These are phyloP conservation scores for Amiota minor DNA, from an alignment of 2,888 invertebrate genomes.

Conservation along the genomic window DNA sequence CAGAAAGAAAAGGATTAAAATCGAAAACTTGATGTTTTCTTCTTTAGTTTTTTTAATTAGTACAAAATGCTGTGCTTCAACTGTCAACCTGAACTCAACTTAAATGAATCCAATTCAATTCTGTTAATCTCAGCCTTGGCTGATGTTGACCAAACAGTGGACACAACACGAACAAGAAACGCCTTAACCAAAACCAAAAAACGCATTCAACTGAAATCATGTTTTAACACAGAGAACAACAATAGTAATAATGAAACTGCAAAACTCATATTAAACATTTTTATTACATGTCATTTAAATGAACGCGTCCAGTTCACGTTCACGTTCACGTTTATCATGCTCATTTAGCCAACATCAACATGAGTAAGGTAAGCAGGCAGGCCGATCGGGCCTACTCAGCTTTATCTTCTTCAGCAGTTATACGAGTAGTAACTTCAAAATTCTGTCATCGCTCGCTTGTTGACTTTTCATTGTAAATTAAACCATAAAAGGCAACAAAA, in stretches of 20 bases:
- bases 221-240: background rate
- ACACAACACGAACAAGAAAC: background rate
- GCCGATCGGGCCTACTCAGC: background rate
- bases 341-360: constrained; percentile 52
- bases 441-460: constrained; percentile 53
- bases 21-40: too few relatives aligned
- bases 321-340: constrained; percentile 43
- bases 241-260: constrained; percentile 39
- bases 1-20: constrained; percentile 12
- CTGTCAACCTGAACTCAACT: background rate
- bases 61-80: constrained; percentile 5
- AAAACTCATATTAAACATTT: constrained; percentile 58
- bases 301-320: constrained; percentile 22
- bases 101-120: too few relatives aligned
- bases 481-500: constrained; percentile 54
- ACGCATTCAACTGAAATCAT: background rate
- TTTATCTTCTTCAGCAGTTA: constrained; percentile 35
- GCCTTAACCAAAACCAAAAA: constrained; percentile 7
- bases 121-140: too few relatives aligned
- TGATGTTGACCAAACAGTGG: background rate
- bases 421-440: constrained; percentile 39
- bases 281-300: constrained; percentile 38
- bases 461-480: constrained; percentile 61
- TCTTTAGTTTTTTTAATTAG: constrained; percentile 15
- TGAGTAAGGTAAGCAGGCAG: constrained; percentile 3